Conservation (phyloP, 2,797 vertebrate genomes). For the Hapalemur alaotrensis region DNA sequence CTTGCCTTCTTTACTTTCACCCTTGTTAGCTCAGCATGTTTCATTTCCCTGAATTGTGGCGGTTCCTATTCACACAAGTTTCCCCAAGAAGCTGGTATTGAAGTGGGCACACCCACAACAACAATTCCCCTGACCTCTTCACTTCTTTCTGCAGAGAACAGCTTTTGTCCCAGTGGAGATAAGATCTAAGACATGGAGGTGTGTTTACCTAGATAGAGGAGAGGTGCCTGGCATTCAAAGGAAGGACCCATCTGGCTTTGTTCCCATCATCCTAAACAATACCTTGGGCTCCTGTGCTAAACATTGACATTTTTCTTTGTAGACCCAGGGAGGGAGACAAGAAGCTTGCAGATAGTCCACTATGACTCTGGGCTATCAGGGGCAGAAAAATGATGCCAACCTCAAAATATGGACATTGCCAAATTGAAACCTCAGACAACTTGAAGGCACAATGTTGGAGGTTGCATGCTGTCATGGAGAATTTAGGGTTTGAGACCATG, state of each 20-base stretch:
- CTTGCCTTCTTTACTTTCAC: not conserved
- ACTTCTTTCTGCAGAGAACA: not conserved
- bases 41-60: not conserved
- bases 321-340: not conserved
- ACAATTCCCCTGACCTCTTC: not conserved
- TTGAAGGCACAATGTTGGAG: not conserved
- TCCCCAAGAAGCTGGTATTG: not conserved
- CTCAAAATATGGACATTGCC: not conserved
- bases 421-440: not conserved
- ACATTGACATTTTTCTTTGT: not conserved
- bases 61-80: not conserved
- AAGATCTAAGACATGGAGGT: not conserved
- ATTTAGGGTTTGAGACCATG: not conserved
- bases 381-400: not conserved
- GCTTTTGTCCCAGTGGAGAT: not conserved
- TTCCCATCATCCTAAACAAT: not conserved
- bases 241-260: not conserved
- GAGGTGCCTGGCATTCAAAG: not conserved
- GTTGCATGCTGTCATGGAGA: accelerated
- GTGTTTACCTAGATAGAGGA: not conserved
- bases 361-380: not conserved
- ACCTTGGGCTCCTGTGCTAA: not conserved
- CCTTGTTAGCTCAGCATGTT: not conserved
- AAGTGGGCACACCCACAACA: no score
- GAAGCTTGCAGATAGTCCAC: no score